Base-by-base conservation (phyloP, 2,797 vertebrate genomes). In the Acipenser transmontanus region DNA sequence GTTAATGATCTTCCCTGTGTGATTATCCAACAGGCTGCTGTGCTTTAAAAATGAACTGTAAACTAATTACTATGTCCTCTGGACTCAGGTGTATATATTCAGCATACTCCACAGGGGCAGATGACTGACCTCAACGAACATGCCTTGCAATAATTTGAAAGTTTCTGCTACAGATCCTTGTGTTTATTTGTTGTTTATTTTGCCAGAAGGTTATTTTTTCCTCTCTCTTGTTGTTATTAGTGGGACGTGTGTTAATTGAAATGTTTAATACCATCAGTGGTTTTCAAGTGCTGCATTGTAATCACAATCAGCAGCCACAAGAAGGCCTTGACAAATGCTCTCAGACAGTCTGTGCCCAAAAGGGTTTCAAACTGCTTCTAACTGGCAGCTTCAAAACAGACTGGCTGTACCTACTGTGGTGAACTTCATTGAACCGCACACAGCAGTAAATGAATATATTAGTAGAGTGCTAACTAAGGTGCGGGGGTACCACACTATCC, bases 41-140 rank as follows among this genome's bases (percentile, higher is more conserved):
- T 34, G 82, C 89, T 85, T 80, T 84, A 78, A 90, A 86, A 89
- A 91, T 91, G 86, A 87, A 86, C 87, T 84, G 69, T 69, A 77
- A 84, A 81, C 90, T 95, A 95, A 97, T 97, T 94, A 96, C 81
- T 75, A 79, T 83, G 82, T 82, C 80, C 76, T 89, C 84, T 86
- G 82, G 79, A 75, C 34, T 56, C 72, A 69, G 70, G 68, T 96
- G 93, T 95, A 98, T 98, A 98, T 82, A 87, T 90, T 91, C 79
- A 87, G 82, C 88, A 88, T 94, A 93, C 81, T 81, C 90, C 88
- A 87, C 64, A 20, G 74, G 91, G 93, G 94, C 93, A 92, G 86
- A 90, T 88, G 87, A 92, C 88, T 73, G 84, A 91, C 87, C 86
- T 78, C 76, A 72, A 76, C 80, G 85, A 74, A 76, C 80, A 62